These are phyloP conservation scores for Tetramorium parvispinum DNA, from an alignment of 1,140 invertebrate species.

Conservation along the genomic window DNA sequence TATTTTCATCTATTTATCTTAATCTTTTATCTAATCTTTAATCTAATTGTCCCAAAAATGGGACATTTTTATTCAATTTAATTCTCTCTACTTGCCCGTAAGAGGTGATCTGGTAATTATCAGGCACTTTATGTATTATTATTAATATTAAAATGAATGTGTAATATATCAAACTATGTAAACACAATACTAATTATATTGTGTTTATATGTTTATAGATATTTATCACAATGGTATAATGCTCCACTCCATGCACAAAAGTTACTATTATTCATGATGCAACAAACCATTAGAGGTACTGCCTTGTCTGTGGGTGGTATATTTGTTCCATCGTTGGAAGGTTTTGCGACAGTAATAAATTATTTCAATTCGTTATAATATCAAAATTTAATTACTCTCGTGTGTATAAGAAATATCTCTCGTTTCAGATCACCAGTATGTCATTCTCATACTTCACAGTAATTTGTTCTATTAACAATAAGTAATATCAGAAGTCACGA, in stretches of 20 bases:
- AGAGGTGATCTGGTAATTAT: too few relatives aligned
- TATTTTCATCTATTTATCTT: too few relatives aligned
- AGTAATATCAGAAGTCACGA: not conserved
- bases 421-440: slow-evolving; percentile 39
- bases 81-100: too few relatives aligned
- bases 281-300: slow-evolving; percentile 18
- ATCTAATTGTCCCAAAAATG: too few relatives aligned
- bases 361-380: not conserved
- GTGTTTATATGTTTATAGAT: slow-evolving; percentile 6
- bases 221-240: slow-evolving; percentile 31
- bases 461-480: slow-evolving; percentile 29
- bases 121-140: not conserved
- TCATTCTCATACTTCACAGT: slow-evolving; percentile 35
- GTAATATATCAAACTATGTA: not conserved
- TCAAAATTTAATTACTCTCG: not conserved
- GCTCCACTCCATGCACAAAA: slow-evolving; percentile 38
- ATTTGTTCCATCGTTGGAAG: slow-evolving; percentile 46
- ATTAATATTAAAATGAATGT: not conserved
- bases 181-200: not conserved
- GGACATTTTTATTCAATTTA: too few relatives aligned
- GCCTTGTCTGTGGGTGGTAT: not conserved
- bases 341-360: slow-evolving; percentile 44
- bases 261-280: slow-evolving; percentile 42
- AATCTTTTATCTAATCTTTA: too few relatives aligned
- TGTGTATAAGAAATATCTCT: not conserved